Evolutionary conservation across 2,888 invertebrate genomes (phyloP), one percentile per base, ranked within the genome.

Genomic region (Teleogryllus oceanicus): DNA sequence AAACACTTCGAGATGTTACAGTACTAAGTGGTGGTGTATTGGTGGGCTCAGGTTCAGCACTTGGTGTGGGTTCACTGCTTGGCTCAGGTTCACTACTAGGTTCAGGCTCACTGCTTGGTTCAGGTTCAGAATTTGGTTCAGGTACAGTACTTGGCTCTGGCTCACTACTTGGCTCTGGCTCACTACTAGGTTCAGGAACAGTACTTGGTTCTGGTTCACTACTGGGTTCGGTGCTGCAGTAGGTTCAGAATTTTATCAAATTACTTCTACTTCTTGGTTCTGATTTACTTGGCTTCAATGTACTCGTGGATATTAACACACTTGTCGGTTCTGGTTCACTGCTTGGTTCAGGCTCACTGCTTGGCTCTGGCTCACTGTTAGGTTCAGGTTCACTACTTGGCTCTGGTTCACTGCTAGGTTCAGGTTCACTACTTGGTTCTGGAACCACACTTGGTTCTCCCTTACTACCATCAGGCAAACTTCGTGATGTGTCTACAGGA

Each of bases 11-110:
- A 5, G 37, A 37, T 37, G 62, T 13, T 62, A 62, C 62, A 62
- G 16, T 62, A 62, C 16, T 62, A 13, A 62, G 62, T 18, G 62
- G 62, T 18, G 62, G 62, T 62, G 81, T 62, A n/a, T 13, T 62
- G 16, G 87, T 86, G 0, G 88, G 86, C 85, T 88, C 87, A 2
- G 87, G 83, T 77, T 85, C 83, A 4, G 86, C 84, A 78, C 85
- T 85, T 1, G 87, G 85, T 83, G 86, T 85, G 21, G 86, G 84
- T 82, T 87, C 86, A 3, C 86, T 85, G 81, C 87, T 86, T 2
- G 89, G 84, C 83, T 88, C 87, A 0, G 90, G 87, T 83, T 89
- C 87, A 16, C 88, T 86, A 83, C 82, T 85, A 0, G 87, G 84
- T 79, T 87, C 86, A 79, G 88, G 83, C 83, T 85, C 85, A 2